phyloP scores from a whole-genome alignment of 2,797 vertebrate genomes.

The Coreius guichenoti region DNA sequence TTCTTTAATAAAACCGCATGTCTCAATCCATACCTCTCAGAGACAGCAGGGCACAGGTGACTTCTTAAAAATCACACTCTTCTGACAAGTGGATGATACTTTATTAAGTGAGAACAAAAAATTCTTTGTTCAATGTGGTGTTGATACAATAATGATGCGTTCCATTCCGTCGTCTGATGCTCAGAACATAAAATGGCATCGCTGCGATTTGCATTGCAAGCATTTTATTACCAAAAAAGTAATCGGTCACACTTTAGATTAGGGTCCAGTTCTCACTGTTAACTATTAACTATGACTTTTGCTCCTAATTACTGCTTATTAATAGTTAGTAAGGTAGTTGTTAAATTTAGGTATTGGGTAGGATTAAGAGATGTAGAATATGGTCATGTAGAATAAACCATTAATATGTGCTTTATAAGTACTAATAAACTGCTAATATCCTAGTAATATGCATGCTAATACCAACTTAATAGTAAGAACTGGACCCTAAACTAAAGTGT shows the following conservation, averaged over 20 bases:
- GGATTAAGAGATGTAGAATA: too few species aligned
- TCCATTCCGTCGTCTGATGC: not conserved
- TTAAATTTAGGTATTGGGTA: too few species aligned
- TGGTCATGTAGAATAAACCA: too few species aligned
- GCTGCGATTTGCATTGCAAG: not conserved
- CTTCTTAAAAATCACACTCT: not conserved
- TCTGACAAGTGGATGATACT: not conserved
- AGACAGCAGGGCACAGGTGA: constrained; percentile 7
- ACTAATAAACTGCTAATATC: too few species aligned
- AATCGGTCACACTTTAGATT: not conserved
- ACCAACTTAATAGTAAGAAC: not conserved
- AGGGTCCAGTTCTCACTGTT: too few species aligned
- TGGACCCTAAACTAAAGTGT: too few species aligned
- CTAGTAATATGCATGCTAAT: too few species aligned
- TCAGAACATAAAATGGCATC: not conserved
- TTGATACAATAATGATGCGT: not conserved
- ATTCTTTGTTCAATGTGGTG: not conserved
- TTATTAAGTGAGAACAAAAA: not conserved
- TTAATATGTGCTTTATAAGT: too few species aligned
- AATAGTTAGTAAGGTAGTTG: too few species aligned
- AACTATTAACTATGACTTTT: too few species aligned
- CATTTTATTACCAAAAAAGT: not conserved
- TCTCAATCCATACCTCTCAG: constrained; percentile 56
- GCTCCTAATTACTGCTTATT: too few species aligned
- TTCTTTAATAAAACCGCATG: constrained; percentile 75